Conservation (phyloP, 2,888 invertebrate genomes). For the Morinoia aosen region DNA sequence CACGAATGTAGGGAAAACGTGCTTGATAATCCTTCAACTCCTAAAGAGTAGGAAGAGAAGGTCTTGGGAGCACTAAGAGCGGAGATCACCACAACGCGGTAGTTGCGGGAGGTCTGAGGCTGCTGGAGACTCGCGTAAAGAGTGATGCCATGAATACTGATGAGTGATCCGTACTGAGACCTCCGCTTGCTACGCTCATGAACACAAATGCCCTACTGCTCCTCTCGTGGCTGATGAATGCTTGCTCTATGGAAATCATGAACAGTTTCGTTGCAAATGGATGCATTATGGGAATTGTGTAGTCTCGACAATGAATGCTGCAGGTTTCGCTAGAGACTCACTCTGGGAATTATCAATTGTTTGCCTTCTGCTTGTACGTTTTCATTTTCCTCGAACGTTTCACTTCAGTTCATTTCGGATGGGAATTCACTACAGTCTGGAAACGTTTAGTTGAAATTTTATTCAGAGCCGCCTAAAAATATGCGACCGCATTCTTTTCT, state of each 20-base stretch:
- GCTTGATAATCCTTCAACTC: too few species aligned
- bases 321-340: background rate
- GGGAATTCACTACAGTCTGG: background rate
- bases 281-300: background rate
- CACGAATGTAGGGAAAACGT: too few species aligned
- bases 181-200: background rate
- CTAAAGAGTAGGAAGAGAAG: too few species aligned
- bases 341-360: background rate
- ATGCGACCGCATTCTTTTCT: background rate
- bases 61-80: background rate
- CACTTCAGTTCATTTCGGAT: background rate
- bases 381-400: background rate
- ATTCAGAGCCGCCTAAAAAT: background rate
- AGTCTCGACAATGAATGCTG: background rate
- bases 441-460: background rate
- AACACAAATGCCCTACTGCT: constrained; percentile 14
- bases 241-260: constrained; percentile 15
- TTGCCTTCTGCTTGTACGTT: background rate
- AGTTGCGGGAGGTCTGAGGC: background rate
- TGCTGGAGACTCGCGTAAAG: constrained; percentile 28
- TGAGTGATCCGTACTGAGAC: background rate
- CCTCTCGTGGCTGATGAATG: background rate
- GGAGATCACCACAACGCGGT: background rate
- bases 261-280: constrained; percentile 25
- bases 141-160: constrained; percentile 34